Evolutionary conservation across 1,140 invertebrate genomes (phyloP).

Genomic region (Meloidogyne chitwoodi): DNA sequence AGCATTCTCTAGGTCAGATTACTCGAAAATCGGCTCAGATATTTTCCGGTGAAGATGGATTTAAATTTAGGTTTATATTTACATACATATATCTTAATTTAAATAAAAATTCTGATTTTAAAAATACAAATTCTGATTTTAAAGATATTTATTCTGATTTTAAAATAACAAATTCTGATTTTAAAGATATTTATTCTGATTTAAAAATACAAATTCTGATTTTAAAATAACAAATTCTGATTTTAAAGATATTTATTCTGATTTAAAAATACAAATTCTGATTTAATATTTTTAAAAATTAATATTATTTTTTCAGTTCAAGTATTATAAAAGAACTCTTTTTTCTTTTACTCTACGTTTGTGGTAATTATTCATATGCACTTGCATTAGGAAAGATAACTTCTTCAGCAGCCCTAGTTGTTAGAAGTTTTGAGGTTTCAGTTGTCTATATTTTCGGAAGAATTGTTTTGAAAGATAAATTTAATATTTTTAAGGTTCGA

Average conservation of each 20-base stretch:
- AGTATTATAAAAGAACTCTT: neutral
- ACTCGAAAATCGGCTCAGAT: neutral
- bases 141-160: neutral
- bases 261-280: too few species aligned
- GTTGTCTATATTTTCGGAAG: conserved; percentile 6
- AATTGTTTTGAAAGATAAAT: neutral
- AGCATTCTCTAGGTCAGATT: neutral
- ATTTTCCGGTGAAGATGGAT: neutral
- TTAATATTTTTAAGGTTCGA: conserved; percentile 10
- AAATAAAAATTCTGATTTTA: neutral
- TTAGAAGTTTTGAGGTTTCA: conserved; percentile 16
- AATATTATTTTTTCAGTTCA: neutral
- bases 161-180: too few species aligned
- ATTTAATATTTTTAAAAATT: neutral
- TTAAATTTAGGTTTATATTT: neutral
- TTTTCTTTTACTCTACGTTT: conserved; percentile 6
- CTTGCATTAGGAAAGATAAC: conserved; percentile 7
- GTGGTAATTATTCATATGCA: conserved; percentile 15
- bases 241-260: too few species aligned
- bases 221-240: too few species aligned
- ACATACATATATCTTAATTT: neutral
- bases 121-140: neutral
- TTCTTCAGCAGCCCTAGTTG: neutral
- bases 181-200: too few species aligned
- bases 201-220: too few species aligned